Conservation (phyloP, 2,888 invertebrate species). For the Acleris laterana region DNA sequence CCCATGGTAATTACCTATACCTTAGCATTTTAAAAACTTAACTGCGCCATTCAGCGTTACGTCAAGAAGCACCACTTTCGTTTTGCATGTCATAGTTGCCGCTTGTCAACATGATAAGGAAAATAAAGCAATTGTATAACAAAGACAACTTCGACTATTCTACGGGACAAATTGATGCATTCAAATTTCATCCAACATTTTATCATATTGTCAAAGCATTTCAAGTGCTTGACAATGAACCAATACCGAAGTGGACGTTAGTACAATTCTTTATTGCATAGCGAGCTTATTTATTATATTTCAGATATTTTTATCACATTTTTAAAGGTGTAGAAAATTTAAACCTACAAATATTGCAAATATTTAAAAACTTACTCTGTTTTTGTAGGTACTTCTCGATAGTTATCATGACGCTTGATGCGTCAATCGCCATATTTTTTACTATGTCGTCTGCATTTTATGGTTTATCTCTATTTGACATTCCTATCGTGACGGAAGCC, state of each 20-base stretch:
- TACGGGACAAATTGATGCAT: conserved; percentile 55
- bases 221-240: conserved; percentile 54
- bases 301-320: no score
- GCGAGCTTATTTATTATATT: no score
- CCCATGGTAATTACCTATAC: background rate
- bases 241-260: conserved; percentile 53
- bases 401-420: conserved; percentile 37
- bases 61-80: background rate
- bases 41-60: no score
- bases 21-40: background rate
- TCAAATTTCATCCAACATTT: conserved; percentile 58
- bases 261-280: conserved; percentile 26
- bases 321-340: no score
- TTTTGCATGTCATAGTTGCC: conserved; percentile 2
- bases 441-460: conserved; percentile 43
- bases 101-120: conserved; percentile 43
- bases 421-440: conserved; percentile 38
- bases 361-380: conserved; percentile 36
- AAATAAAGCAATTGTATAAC: conserved; percentile 52
- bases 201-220: conserved; percentile 54
- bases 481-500: conserved; percentile 54
- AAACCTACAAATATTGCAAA: no score
- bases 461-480: conserved; percentile 48
- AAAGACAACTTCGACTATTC: conserved; percentile 56
- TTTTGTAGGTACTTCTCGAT: conserved; percentile 44